phyloP scores from a whole-genome alignment of 2,113 vertebrate species.

The Pelecanoides urinatrix region DNA sequence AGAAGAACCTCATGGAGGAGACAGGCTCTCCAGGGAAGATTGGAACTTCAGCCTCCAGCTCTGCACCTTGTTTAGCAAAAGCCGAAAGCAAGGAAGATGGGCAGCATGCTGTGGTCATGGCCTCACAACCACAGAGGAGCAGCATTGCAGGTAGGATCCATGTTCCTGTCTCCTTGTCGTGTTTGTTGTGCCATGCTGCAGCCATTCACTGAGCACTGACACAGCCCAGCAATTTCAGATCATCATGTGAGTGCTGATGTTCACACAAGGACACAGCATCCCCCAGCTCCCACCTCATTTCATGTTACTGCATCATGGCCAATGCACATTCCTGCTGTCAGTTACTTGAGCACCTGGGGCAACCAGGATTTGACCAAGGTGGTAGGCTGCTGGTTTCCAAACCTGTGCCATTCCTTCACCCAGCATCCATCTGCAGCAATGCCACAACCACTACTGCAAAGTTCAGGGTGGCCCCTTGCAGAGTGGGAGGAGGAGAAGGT shows the following conservation, averaged over 20 bases:
- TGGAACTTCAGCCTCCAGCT: not conserved
- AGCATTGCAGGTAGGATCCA: not conserved
- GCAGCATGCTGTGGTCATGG: not conserved
- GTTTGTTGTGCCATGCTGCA: not conserved
- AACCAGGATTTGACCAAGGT: not conserved
- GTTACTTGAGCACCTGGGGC: not conserved
- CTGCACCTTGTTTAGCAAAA: not conserved
- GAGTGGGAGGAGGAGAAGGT: not conserved
- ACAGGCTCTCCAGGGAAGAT: not conserved
- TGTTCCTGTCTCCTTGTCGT: not conserved
- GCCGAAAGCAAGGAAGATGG: not conserved
- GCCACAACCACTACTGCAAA: not conserved
- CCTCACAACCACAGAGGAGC: rapidly evolving
- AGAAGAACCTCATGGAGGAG: not conserved
- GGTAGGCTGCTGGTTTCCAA: not conserved
- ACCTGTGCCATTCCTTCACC: not conserved
- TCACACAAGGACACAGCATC: rapidly evolving
- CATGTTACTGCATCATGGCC: not conserved
- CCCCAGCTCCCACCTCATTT: not conserved
- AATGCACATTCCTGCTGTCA: not conserved
- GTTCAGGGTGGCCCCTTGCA: not conserved
- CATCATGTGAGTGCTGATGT: not conserved
- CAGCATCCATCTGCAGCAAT: not conserved
- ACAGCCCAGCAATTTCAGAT: not conserved
- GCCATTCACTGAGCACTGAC: not conserved